phyloP scores from a whole-genome alignment of 1,140 invertebrate genomes.

The Macrocentrus cingulum region DNA sequence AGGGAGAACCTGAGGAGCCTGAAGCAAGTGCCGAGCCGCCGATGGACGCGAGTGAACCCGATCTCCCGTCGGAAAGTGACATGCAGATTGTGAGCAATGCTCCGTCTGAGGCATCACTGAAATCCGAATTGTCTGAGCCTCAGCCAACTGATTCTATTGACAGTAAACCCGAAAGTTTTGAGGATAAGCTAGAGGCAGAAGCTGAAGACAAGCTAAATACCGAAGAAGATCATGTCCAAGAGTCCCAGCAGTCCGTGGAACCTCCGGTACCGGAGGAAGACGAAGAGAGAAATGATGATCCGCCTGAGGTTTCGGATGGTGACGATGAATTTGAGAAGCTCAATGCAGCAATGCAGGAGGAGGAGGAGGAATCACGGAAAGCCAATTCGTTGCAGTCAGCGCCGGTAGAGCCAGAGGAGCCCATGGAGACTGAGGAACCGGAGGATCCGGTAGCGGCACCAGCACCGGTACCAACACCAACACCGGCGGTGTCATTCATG shows the following conservation, averaged over 20 bases:
- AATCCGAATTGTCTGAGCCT: constrained; percentile 18
- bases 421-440: constrained; percentile 28
- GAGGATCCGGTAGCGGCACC: not conserved
- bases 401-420: constrained; percentile 26
- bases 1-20: constrained; percentile 22
- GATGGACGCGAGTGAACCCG: constrained; percentile 28
- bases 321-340: constrained; percentile 27
- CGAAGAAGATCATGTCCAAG: not conserved
- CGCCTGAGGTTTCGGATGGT: constrained; percentile 21
- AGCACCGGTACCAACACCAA: not conserved
- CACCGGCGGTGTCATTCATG: not conserved
- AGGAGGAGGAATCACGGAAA: not conserved
- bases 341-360: not conserved
- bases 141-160: constrained; percentile 4
- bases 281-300: not conserved
- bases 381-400: not conserved
- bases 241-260: constrained; percentile 4
- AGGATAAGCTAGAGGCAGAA: constrained; percentile 12
- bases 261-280: not conserved
- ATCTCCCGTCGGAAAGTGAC: constrained; percentile 31
- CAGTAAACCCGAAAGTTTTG: not conserved
- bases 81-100: constrained; percentile 27
- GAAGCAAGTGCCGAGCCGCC: constrained; percentile 12
- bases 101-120: constrained; percentile 13
- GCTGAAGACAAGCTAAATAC: constrained; percentile 4